These are phyloP conservation scores for Sphenopsis melanotis DNA, from an alignment of 2,797 vertebrate species.

Conservation along the genomic window DNA sequence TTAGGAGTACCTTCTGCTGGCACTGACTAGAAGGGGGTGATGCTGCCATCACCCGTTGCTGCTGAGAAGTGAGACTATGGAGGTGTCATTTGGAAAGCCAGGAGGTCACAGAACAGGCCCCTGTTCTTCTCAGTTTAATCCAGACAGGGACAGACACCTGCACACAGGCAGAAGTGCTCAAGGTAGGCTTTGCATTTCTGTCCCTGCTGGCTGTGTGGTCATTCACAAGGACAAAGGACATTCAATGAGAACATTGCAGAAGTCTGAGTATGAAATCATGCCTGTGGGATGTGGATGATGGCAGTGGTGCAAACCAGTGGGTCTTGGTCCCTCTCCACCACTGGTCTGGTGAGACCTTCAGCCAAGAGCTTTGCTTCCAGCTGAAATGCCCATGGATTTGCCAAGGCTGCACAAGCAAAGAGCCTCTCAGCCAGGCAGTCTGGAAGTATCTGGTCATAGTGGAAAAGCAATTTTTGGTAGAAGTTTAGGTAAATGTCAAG, in stretches of 20 bases:
- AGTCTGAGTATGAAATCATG: background rate
- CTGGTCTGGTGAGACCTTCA: background rate
- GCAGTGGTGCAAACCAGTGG: background rate
- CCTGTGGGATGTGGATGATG: background rate
- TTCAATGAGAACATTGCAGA: background rate
- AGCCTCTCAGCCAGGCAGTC: background rate
- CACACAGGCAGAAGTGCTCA: background rate
- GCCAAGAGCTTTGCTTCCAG: background rate
- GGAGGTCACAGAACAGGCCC: background rate
- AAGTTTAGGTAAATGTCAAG: background rate
- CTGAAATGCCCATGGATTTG: background rate
- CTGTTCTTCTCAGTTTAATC: background rate
- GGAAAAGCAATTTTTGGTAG: background rate
- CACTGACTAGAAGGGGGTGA: background rate
- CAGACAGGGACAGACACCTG: background rate
- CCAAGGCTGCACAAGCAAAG: background rate
- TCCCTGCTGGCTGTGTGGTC: background rate
- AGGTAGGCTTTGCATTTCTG: background rate
- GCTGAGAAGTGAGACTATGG: background rate
- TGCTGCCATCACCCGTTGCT: background rate
- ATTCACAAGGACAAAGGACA: background rate
- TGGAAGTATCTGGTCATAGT: background rate
- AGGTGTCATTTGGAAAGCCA: background rate
- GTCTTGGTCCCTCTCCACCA: background rate
- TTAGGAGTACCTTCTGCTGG: background rate